These are phyloP conservation scores for Rhea pennata DNA, from an alignment of 2,113 vertebrate genomes.

Conservation along the genomic window DNA sequence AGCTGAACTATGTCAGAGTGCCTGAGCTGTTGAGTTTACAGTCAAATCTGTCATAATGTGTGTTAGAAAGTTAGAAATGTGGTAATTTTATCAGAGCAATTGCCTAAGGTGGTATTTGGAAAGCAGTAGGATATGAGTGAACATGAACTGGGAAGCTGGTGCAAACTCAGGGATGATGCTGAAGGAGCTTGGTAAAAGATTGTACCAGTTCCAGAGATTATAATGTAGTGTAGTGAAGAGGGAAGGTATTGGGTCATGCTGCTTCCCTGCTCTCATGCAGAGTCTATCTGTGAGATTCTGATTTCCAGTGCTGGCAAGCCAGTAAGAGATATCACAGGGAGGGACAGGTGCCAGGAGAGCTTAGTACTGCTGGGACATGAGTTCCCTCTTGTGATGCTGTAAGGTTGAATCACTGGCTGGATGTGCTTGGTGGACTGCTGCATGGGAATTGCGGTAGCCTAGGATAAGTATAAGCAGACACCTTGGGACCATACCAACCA, in stretches of 20 bases:
- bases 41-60: not conserved
- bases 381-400: not conserved
- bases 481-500: constrained; percentile 78
- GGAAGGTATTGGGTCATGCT: not conserved
- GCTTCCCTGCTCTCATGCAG: not conserved
- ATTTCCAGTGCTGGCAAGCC: not conserved
- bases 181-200: not conserved
- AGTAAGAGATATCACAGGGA: not conserved
- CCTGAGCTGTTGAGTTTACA: not conserved
- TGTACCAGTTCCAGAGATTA: not conserved
- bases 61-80: not conserved
- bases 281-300: not conserved
- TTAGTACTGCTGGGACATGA: not conserved
- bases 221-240: not conserved
- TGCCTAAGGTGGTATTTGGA: not conserved
- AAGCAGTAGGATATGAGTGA: not conserved
- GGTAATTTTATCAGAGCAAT: not conserved
- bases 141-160: not conserved
- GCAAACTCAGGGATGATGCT: not conserved
- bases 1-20: not conserved
- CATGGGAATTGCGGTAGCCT: constrained; percentile 11
- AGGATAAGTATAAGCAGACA: not conserved
- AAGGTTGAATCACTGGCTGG: not conserved
- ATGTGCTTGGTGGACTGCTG: not conserved
- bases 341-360: not conserved